Base-by-base conservation (phyloP, 2,888 invertebrate species). In the Mimumesa dahlbomi region DNA sequence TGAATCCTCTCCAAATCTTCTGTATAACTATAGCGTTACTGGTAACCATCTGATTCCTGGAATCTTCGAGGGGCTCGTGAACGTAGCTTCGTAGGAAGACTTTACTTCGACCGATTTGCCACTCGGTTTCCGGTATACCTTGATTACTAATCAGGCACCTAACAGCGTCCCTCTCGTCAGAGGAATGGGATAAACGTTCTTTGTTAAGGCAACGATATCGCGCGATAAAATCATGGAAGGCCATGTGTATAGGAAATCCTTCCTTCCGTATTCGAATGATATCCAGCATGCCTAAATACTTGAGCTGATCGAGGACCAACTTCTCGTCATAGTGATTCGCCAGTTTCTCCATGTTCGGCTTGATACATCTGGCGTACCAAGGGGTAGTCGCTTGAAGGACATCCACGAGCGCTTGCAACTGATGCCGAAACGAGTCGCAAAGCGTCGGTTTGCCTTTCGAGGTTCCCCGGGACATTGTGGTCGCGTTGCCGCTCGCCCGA, bases 351-450 rank as follows among this genome's bases (percentile, higher is more conserved):
- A 94, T 93, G 88, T 97, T 97, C 0, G 97, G 97, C 85, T 97
- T 97, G 83, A 97, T 97, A 88, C 97, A 97, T 43, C 97, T 93
- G 31, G 97, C 97, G 89, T 97, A 96, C 97, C 97, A 97, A 1
- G 97, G 96, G 61, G 95, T 96, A 0, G 97, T 97, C 19, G 93
- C 95, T 89, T 97, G 96, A 1, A 97, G 91, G 83, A 97, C 96
- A 84, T 97, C 97, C 0, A 97, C 96, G 0, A 97, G 91, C 0
- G 96, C 94, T 89, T 96, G 96, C 54, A 97, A 90, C 85, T 97
- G 97, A 61, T 95, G 94, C 36, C 97, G 92, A 88, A 97, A 97
- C 0, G 96, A 95, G 87, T 97, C 97, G 68, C 96, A 96, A 2
- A 97, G 96, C 0, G 97, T 97, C 0, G 96, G 95, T 83, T 96